Conservation (phyloP, 2,797 vertebrate genomes). For the Micropoecilia bifurca region DNA sequence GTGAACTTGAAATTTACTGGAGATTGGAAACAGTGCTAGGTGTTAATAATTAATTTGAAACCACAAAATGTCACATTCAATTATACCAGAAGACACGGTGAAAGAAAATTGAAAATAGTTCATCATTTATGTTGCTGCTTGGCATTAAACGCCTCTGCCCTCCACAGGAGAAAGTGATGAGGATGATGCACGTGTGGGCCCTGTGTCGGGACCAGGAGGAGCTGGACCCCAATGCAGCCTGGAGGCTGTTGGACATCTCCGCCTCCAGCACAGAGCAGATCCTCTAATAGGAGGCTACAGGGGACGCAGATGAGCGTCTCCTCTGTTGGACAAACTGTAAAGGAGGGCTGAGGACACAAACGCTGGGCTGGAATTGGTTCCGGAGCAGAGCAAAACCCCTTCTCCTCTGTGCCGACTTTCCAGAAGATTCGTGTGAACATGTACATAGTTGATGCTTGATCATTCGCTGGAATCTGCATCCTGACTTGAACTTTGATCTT, state of each 20-base stretch:
- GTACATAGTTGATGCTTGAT: constrained; percentile 23
- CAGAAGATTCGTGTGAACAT: constrained; percentile 24
- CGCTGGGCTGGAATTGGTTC: constrained; percentile 30
- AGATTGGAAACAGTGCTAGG: constrained; percentile 24
- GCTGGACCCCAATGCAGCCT: constrained; percentile 92
- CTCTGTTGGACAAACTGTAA: constrained; percentile 25
- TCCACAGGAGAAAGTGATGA: constrained; percentile 92
- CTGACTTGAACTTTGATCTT: constrained; percentile 9
- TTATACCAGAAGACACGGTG: not conserved
- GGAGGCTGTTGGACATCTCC: constrained; percentile 95
- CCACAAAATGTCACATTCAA: not conserved
- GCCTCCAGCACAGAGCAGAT: constrained; percentile 93
- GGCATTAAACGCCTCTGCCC: constrained; percentile 7
- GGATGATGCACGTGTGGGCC: constrained; percentile 96
- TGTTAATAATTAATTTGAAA: not conserved
- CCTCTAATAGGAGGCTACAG: constrained; percentile 53
- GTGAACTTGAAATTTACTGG: constrained; percentile 51
- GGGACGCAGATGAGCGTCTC: constrained; percentile 9
- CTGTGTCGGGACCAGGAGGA: constrained; percentile 96
- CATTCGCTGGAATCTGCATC: constrained; percentile 23
- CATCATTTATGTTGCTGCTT: constrained; percentile 20
- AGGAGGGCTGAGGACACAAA: constrained; percentile 14
- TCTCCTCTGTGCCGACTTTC: constrained; percentile 38
- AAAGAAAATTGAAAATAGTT: not conserved
- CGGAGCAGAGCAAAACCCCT: constrained; percentile 12